Evolutionary conservation across 2,113 vertebrate genomes (phyloP).

Genomic region (Scopus umbretta): DNA sequence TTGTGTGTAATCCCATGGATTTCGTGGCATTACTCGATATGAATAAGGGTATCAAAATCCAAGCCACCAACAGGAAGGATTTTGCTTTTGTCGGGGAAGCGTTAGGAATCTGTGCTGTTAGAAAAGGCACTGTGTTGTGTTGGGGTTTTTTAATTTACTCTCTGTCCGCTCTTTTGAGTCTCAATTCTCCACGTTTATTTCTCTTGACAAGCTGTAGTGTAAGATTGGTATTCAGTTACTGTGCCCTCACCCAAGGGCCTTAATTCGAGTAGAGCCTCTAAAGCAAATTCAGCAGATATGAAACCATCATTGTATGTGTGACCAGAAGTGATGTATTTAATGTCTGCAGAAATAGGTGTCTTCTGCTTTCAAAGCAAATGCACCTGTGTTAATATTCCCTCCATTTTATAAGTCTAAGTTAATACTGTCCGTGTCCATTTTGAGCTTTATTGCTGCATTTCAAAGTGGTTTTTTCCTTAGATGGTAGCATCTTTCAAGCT

Average conservation of each 20-base stretch:
- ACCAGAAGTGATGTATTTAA: background rate
- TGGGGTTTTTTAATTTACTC: conserved; percentile 20
- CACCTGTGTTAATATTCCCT: background rate
- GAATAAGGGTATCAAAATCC: background rate
- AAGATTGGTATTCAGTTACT: conserved; percentile 43
- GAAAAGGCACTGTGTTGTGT: background rate
- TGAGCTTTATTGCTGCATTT: conserved; percentile 1
- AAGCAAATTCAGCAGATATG: conserved; percentile 43
- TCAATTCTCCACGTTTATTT: conserved; percentile 41
- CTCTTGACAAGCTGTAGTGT: conserved; percentile 6
- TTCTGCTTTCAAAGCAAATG: conserved; percentile 16
- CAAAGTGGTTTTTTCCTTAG: background rate
- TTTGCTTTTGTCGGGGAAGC: background rate
- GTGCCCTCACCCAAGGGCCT: conserved; percentile 18
- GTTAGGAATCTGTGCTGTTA: background rate
- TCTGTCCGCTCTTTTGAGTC: background rate
- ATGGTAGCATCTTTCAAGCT: background rate
- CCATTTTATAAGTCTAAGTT: conserved; percentile 11
- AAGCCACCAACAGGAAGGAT: background rate
- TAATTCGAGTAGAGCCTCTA: conserved; percentile 19
- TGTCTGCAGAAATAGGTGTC: conserved; percentile 41
- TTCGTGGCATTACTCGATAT: background rate
- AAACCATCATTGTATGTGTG: background rate
- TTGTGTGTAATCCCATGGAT: background rate
- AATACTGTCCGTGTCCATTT: background rate